phyloP scores from a whole-genome alignment of 2,797 vertebrate species.

The Vultur gryphus region DNA sequence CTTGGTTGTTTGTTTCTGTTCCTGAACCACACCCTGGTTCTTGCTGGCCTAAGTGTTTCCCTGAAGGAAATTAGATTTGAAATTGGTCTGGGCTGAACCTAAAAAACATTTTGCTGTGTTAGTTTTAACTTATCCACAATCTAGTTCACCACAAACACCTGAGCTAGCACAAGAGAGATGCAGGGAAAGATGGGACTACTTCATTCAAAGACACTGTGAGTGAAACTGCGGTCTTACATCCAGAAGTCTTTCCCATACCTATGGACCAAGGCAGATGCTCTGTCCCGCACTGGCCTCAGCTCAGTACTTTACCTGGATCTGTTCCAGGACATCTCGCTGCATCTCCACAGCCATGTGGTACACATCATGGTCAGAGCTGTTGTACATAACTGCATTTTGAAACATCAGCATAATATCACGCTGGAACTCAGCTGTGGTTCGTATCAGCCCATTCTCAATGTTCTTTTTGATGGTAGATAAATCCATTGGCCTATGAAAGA shows the following conservation, averaged over 20 bases:
- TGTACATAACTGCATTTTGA: conserved; percentile 92
- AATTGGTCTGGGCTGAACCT: not conserved
- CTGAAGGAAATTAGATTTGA: conserved; percentile 5
- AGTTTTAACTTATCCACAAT: not conserved
- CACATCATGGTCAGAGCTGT: conserved; percentile 89
- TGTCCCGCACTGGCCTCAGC: not conserved
- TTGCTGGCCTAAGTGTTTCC: conserved; percentile 49
- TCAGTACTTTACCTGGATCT: conserved; percentile 80
- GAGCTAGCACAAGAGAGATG: not conserved
- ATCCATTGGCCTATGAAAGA: conserved; percentile 84
- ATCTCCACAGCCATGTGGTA: conserved; percentile 92
- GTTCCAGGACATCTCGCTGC: conserved; percentile 88
- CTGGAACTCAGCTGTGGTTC: conserved; percentile 89
- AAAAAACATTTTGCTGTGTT: not conserved
- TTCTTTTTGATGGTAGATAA: conserved; percentile 91
- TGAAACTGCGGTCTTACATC: not conserved
- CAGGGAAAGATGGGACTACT: not conserved
- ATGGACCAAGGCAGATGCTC: not conserved
- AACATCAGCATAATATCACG: conserved; percentile 92
- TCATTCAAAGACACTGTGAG: not conserved
- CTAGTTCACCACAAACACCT: not conserved
- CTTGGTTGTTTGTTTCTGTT: not conserved
- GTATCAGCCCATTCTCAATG: conserved; percentile 87
- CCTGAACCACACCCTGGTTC: conserved; percentile 35
- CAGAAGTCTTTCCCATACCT: not conserved